Conservation (phyloP, 1,140 invertebrate genomes). For the Eriosoma lanigerum region DNA sequence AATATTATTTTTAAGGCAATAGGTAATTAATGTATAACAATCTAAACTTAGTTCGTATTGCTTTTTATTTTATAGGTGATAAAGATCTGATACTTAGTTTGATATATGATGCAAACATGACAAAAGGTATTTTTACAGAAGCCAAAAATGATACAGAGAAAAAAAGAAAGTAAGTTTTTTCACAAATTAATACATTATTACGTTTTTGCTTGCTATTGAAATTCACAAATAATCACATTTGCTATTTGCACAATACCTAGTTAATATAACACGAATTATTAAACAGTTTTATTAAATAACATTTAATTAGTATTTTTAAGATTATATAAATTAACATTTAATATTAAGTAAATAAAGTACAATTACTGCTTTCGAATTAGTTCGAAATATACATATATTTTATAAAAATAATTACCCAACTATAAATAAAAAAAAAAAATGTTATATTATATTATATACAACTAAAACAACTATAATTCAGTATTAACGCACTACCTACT, state of each 20-base stretch:
- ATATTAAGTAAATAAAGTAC: too few species aligned
- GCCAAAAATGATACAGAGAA: conserved; percentile 43
- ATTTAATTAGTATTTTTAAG: neutral
- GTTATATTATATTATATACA: neutral
- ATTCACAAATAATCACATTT: neutral
- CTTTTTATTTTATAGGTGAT: conserved; percentile 67
- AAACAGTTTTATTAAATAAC: neutral
- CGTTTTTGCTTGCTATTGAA: neutral
- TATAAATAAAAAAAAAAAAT: neutral
- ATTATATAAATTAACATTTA: too few species aligned
- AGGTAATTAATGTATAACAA: too few species aligned
- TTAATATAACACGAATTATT: neutral
- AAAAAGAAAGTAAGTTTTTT: conserved; percentile 35
- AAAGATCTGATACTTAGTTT: conserved; percentile 78
- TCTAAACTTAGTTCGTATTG: neutral
- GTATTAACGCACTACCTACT: neutral
- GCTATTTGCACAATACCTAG: conserved; percentile 10
- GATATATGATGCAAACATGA: conserved; percentile 84
- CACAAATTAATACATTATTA: neutral
- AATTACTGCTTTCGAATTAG: too few species aligned
- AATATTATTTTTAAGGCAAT: neutral
- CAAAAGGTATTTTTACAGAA: conserved; percentile 69
- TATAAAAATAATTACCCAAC: too few species aligned
- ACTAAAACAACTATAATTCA: conserved; percentile 13
- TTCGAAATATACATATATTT: too few species aligned